A percentile compares a stretch with the other conserved stretches of the same genome.
Evolutionary conservation across 2,797 vertebrate species (phyloP).

Genomic region (Alca torda): DNA sequence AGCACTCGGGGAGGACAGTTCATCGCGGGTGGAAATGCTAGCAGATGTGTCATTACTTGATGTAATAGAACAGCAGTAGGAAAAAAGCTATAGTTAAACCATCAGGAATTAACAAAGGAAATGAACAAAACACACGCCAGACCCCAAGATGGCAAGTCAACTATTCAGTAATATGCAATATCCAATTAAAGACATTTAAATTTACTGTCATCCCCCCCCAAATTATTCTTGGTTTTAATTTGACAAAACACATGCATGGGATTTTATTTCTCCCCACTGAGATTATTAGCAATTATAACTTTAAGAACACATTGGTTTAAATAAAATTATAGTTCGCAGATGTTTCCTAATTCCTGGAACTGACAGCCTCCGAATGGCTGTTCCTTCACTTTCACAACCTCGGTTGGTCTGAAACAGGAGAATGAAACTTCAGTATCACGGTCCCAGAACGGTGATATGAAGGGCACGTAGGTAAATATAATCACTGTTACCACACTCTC

Average conservation of each 20-base stretch:
- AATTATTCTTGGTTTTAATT: constrained; percentile 1
- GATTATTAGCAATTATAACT: not conserved
- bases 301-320: not conserved
- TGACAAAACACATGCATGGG: not conserved
- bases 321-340: not conserved
- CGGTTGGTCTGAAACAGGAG: not conserved
- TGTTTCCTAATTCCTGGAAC: not conserved
- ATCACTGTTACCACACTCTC: not conserved
- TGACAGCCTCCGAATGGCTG: not conserved
- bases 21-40: not conserved
- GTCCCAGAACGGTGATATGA: fast-evolving
- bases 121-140: not conserved
- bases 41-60: not conserved
- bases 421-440: not conserved
- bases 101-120: constrained; percentile 24
- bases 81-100: not conserved
- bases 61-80: not conserved
- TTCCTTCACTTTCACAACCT: not conserved
- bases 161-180: not conserved
- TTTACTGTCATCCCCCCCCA: not conserved
- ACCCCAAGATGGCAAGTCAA: not conserved
- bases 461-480: not conserved
- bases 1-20: not conserved
- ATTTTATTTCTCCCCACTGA: constrained; percentile 6
- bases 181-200: constrained; percentile 10